Base-by-base conservation (phyloP, 1,140 invertebrate genomes). In the Zaprionus ornatus region DNA sequence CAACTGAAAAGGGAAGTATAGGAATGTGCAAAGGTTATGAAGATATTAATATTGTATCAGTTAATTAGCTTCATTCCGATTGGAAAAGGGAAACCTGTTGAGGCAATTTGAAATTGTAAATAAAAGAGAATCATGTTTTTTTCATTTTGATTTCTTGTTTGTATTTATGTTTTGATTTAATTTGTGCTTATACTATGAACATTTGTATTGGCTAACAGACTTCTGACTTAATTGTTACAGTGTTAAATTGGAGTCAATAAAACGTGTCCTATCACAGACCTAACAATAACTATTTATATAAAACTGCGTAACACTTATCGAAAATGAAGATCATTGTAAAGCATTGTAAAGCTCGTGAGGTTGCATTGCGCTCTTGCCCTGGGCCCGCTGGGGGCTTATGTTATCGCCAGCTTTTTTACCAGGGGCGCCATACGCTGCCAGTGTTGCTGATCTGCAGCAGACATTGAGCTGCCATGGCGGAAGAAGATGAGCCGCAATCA, bases 191-290 rank as follows among this genome's bases (percentile, higher is more conserved):
- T 74, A 75, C 56, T 62, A 75, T 82, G 78, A 88, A 87, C 80
- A 88, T 88, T 74, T 87, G 32, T 83, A 66, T 80, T 87, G 81
- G 74, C 86, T 80, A 87, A 87, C 84, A 88, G 80, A 83, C 74
- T 87, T 83, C 73, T 86, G 80, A 57, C 76, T 62, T 45, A 75
- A 79, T 77, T 70, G 71, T 60, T 74, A 87, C 74, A 81, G 81
- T 78, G 21, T 42, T 42, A 7, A 65, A 56, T 35, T 54, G 72
- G 72, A 88, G 84, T 87, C 68, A 77, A 84, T 90, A 90, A 86
- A 88, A 82, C 79, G 62, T 83, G 80, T 81, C 85, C 85, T 88
- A 88, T 90, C 85, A 90, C 85, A 90, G 85, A 85, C 81, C 74
- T 85, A 90, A 85, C 81, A 79, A 45, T 45, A 17, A 17, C 40